Percentiles rank a stretch among this genome's conserved stretches.
These are phyloP conservation scores for Falcunculus frontatus DNA, from an alignment of 2,113 vertebrate species.

Conservation along the genomic window DNA sequence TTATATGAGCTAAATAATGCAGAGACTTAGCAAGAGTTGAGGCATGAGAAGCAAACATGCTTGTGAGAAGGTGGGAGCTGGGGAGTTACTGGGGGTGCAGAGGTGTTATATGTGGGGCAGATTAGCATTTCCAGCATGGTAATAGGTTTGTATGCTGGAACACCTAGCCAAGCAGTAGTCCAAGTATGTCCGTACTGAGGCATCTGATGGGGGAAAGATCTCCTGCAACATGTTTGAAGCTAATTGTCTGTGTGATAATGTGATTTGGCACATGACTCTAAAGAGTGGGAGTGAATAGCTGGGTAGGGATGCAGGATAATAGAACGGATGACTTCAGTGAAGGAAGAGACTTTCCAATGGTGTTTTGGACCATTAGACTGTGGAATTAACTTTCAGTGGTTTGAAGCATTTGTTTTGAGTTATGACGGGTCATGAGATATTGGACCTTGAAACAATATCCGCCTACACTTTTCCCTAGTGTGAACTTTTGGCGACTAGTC, in stretches of 20 bases:
- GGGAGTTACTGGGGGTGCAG: neutral
- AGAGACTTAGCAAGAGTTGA: neutral
- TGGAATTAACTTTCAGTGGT: constrained; percentile 52
- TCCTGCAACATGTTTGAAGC: neutral
- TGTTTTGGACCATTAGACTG: constrained; percentile 22
- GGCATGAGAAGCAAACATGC: neutral
- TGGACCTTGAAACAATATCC: constrained; percentile 60
- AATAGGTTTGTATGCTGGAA: neutral
- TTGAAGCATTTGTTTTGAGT: constrained; percentile 65
- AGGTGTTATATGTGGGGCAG: neutral
- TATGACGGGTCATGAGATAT: constrained; percentile 61
- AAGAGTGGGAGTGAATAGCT: constrained; percentile 25
- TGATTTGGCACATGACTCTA: constrained; percentile 1
- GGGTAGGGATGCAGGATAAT: neutral
- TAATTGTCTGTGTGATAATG: neutral
- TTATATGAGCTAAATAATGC: neutral
- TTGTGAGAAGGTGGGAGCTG: neutral
- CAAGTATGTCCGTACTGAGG: neutral
- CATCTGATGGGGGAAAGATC: neutral
- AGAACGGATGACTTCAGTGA: constrained; percentile 15
- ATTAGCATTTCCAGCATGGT: neutral
- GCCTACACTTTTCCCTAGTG: constrained; percentile 52
- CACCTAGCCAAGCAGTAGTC: constrained; percentile 48
- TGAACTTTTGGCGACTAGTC: constrained; percentile 42
- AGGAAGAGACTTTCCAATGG: neutral